A percentile compares a stretch with the other conserved stretches of the same genome.
phyloP scores from a whole-genome alignment of 2,888 invertebrate species.

The Morinoia aosen region DNA sequence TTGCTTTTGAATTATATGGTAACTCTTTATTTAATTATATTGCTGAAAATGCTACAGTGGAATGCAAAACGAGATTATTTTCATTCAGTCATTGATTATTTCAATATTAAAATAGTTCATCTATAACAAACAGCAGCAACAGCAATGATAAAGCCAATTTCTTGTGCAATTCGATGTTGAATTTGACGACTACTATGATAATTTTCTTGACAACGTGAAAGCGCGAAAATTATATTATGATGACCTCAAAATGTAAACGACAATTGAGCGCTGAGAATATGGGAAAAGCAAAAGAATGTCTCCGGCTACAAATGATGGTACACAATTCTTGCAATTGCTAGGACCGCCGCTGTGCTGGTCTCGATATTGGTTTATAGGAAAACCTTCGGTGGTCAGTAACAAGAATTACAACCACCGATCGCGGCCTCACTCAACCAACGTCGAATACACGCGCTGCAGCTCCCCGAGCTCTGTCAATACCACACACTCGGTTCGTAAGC shows the following conservation, averaged over 20 bases:
- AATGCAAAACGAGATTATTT: background rate
- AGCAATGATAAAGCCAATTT: too few species aligned
- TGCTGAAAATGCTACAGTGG: too few species aligned
- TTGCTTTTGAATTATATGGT: too few species aligned
- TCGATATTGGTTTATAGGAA: constrained; percentile 34
- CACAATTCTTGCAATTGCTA: background rate
- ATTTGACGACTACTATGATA: background rate
- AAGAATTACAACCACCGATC: background rate
- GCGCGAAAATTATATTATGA: background rate
- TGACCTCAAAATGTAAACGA: background rate
- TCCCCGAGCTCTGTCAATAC: background rate
- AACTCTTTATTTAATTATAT: too few species aligned
- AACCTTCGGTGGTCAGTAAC: background rate
- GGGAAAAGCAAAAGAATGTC: background rate
- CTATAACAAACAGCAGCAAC: too few species aligned
- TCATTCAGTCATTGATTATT: background rate
- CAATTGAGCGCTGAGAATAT: background rate
- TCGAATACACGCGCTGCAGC: background rate
- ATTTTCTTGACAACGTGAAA: background rate
- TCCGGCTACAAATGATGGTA: background rate
- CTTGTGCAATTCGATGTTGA: background rate
- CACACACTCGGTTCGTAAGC: background rate
- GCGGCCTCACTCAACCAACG: background rate
- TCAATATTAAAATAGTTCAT: background rate
- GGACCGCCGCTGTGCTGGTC: background rate